phyloP scores from a whole-genome alignment of 2,797 vertebrate genomes.

The Myotis vivesi region DNA sequence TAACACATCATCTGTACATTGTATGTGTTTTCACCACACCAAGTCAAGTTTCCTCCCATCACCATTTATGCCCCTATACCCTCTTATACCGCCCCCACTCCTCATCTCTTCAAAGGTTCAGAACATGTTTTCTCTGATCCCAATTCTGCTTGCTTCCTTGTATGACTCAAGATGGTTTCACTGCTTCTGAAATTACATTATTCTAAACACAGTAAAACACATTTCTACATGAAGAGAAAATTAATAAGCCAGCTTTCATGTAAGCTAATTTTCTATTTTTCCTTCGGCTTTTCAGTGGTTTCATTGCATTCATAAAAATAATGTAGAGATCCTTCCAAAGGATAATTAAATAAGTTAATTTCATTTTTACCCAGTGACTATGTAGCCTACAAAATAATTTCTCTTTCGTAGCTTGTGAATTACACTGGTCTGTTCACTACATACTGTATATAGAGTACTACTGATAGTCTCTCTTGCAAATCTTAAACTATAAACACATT shows the following conservation, averaged over 20 bases:
- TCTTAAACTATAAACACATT: constrained; percentile 48
- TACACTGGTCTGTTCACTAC: background rate
- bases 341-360: constrained; percentile 68
- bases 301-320: constrained; percentile 67
- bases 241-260: constrained; percentile 61
- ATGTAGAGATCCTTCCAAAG: constrained; percentile 32
- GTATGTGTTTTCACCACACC: background rate
- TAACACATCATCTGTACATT: background rate
- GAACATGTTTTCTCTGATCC: background rate
- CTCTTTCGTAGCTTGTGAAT: constrained; percentile 59
- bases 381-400: constrained; percentile 56
- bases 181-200: constrained; percentile 59
- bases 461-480: background rate
- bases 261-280: constrained; percentile 65
- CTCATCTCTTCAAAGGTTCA: constrained; percentile 1
- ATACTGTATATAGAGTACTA: background rate
- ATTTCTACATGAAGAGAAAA: constrained; percentile 62
- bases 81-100: background rate
- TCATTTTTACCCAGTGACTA: constrained; percentile 49
- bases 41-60: background rate
- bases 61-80: no score
- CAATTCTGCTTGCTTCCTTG: constrained; percentile 27
- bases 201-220: constrained; percentile 60
- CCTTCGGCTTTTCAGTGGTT: constrained; percentile 53
- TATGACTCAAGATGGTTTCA: constrained; percentile 16